phyloP scores from a whole-genome alignment of 2,888 invertebrate species.

The Caenorhabditis wallacei region DNA sequence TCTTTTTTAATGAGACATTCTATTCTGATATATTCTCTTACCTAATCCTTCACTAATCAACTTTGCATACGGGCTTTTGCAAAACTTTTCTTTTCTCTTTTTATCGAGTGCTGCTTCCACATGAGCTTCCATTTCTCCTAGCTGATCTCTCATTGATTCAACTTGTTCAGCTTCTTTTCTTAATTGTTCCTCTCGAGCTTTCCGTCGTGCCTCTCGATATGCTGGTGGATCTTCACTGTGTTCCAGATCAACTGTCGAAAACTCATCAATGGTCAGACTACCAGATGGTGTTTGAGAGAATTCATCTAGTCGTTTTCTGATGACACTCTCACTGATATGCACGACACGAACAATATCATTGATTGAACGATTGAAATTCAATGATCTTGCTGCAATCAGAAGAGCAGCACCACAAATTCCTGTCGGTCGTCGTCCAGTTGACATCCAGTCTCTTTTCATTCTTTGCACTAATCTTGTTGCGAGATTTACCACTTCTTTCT shows the following conservation, averaged over 20 bases:
- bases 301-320: constrained; percentile 87
- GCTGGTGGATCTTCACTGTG: constrained; percentile 82
- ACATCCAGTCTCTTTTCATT: constrained; percentile 98
- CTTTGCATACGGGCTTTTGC: constrained; percentile 74
- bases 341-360: constrained; percentile 81
- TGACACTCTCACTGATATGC: constrained; percentile 82
- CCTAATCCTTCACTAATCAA: constrained; percentile 70
- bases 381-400: constrained; percentile 90
- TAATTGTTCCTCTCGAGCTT: constrained; percentile 75
- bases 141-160: constrained; percentile 65
- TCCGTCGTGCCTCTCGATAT: constrained; percentile 76
- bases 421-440: constrained; percentile 95
- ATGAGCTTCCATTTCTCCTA: constrained; percentile 74
- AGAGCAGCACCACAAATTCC: constrained; percentile 98
- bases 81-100: constrained; percentile 77
- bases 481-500: constrained; percentile 92
- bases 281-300: constrained; percentile 98
- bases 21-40: constrained; percentile 9
- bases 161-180: constrained; percentile 73
- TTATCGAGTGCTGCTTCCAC: constrained; percentile 79
- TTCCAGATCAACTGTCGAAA: constrained; percentile 93
- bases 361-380: constrained; percentile 81
- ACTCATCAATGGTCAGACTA: constrained; percentile 95
- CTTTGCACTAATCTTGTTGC: constrained; percentile 94
- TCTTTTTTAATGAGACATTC: constrained; percentile 8